These are phyloP conservation scores for Carassius auratus DNA, from an alignment of 2,113 vertebrate genomes.

Conservation along the genomic window DNA sequence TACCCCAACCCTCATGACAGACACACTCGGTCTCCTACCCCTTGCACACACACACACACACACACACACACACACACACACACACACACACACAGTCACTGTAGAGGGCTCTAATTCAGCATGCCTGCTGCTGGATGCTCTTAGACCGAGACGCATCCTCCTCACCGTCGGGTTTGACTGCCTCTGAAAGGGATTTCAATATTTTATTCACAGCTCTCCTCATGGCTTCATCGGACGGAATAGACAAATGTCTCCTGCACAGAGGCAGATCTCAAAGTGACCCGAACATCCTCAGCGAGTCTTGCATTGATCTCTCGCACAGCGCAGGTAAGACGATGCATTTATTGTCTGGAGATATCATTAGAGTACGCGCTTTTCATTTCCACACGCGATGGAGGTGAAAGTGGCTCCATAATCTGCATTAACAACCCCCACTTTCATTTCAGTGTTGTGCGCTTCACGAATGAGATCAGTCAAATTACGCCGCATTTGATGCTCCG, in stretches of 20 bases:
- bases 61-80: slow-evolving; percentile 42
- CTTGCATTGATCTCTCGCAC: slow-evolving; percentile 79
- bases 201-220: slow-evolving; percentile 75
- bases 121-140: slow-evolving; percentile 74
- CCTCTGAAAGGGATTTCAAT: slow-evolving; percentile 74
- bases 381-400: slow-evolving; percentile 20
- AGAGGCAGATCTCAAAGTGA: slow-evolving; percentile 96
- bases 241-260: slow-evolving; percentile 87
- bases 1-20: slow-evolving; percentile 12
- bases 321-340: slow-evolving; percentile 79
- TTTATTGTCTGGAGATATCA: slow-evolving; percentile 52
- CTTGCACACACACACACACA: slow-evolving; percentile 42
- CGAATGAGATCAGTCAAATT: slow-evolving; percentile 39
- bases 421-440: slow-evolving; percentile 38
- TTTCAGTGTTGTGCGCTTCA: slow-evolving; percentile 11
- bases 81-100: slow-evolving; percentile 35
- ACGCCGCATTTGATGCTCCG: slow-evolving; percentile 21
- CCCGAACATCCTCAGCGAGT: slow-evolving; percentile 90
- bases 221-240: slow-evolving; percentile 92
- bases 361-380: slow-evolving; percentile 30
- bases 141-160: slow-evolving; percentile 73
- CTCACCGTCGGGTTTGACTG: slow-evolving; percentile 73
- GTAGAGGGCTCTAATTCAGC: slow-evolving; percentile 65
- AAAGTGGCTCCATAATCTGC: slow-evolving; percentile 8
- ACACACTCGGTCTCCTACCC: slow-evolving; percentile 54